Base-by-base conservation (phyloP, 53 echinoderm and acorn worm genomes). In the Arbacia lixula region DNA sequence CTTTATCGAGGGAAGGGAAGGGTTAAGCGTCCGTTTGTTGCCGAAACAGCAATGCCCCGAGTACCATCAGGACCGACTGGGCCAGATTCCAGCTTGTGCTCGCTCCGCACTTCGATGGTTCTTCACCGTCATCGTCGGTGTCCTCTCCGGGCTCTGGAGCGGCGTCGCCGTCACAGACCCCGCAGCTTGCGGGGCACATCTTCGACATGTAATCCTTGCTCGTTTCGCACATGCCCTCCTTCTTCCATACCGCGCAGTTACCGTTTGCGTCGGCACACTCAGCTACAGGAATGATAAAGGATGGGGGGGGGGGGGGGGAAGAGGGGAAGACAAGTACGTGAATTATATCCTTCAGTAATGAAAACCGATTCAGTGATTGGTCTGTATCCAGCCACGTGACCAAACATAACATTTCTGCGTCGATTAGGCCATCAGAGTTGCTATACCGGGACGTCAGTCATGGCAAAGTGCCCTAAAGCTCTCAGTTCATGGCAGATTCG, bases 161-260 rank as follows among this genome's bases (percentile, higher is more conserved):
- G 30, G 64, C 64, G 22, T 81, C 82, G 32, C 82, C 82, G n/a
- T 81, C 51, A n/a, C 82, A 81, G 32, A 81, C 30, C 16, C 63
- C 82, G 82, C 82, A 81, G 64, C 82, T 81, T 2, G 82, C 82
- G 41, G 82, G 62, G 46, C 82, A 81, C 82, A 64, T 81, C 6
- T 14, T 6, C 1, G 39, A 22, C 82, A 62, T 63, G 63, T 41
- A 81, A 5, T 42, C 46, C 24, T 29, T 29, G 64, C 51, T 81
- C 8, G 33, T 35, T 33, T 81, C 82, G 30, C 82, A 81, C 10
- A 17, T 60, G 31, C 82, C 82, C 43, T 63, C 64, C 1, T n/a
- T 32, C 63, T 36, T 63, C 82, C 82, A 81, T 19, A 81, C 9
- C 14, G 27, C 82, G 63, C 63, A 62, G 64, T 62, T 81, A 1